phyloP scores from a whole-genome alignment of 2,797 vertebrate genomes.

The Xenops minutus region DNA sequence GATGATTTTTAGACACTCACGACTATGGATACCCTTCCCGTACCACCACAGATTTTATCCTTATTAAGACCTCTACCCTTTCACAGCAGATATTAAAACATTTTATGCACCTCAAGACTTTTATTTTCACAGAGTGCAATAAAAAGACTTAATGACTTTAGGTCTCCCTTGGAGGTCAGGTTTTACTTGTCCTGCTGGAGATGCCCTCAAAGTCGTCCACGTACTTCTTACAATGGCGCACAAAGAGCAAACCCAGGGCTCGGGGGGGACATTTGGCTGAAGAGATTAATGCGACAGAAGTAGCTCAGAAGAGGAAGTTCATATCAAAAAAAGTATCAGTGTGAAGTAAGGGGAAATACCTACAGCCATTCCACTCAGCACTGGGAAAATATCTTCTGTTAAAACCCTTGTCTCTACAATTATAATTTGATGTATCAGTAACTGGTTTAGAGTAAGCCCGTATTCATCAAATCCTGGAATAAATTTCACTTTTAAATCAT shows the following conservation, averaged over 20 bases:
- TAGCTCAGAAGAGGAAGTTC: not conserved
- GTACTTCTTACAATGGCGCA: not conserved
- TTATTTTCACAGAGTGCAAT: not conserved
- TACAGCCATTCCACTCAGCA: not conserved
- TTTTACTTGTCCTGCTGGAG: not conserved
- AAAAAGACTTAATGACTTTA: not conserved
- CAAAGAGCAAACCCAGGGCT: not conserved
- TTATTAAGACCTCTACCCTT: not conserved
- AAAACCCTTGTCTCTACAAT: not conserved
- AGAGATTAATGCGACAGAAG: not conserved
- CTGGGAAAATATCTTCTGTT: not conserved
- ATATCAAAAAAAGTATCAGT: not conserved
- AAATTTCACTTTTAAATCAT: constrained; percentile 35
- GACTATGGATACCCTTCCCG: not conserved
- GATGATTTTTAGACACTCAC: not conserved
- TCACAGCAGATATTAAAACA: not conserved
- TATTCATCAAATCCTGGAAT: constrained; percentile 6
- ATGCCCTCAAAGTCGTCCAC: accelerated
- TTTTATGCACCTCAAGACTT: not conserved
- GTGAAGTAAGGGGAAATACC: not conserved
- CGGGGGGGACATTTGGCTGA: not conserved
- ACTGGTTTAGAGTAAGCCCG: not conserved
- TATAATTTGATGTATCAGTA: not conserved
- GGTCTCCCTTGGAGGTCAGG: not conserved
- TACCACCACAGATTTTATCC: not conserved